These are phyloP conservation scores for Leucophenga maculata DNA, from an alignment of 2,888 invertebrate genomes.

Conservation along the genomic window DNA sequence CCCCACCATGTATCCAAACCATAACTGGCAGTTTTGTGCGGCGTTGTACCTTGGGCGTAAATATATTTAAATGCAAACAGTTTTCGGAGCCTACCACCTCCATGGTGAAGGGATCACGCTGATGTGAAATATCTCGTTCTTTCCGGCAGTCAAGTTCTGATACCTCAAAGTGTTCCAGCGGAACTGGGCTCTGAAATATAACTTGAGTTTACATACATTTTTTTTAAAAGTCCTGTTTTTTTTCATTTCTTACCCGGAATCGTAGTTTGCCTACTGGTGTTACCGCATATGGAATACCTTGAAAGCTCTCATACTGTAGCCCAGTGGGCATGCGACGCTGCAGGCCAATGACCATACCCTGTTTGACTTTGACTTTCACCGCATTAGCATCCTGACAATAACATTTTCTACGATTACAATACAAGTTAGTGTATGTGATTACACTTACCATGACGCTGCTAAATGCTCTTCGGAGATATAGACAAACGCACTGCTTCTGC, in stretches of 20 bases:
- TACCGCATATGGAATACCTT: conserved; percentile 76
- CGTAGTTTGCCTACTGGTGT: conserved; percentile 73
- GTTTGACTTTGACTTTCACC: conserved; percentile 67
- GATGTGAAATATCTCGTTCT: conserved; percentile 63
- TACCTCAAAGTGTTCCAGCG: conserved; percentile 59
- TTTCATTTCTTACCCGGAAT: conserved; percentile 61
- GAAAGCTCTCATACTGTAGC: conserved; percentile 72
- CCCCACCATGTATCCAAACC: conserved; percentile 72
- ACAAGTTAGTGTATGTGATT: background rate
- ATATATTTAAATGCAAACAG: conserved; percentile 69
- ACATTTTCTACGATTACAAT: too few species aligned
- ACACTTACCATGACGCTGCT: background rate
- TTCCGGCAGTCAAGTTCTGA: conserved; percentile 65
- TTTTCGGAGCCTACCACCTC: conserved; percentile 66
- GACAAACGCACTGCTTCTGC: background rate
- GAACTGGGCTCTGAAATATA: conserved; percentile 61
- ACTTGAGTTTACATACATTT: background rate
- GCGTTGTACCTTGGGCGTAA: conserved; percentile 56
- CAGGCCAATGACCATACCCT: conserved; percentile 74
- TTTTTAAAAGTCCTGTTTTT: too few species aligned
- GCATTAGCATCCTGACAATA: background rate
- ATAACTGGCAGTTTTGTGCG: conserved; percentile 62
- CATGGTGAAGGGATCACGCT: conserved; percentile 57
- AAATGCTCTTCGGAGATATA: background rate
- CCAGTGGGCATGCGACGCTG: conserved; percentile 69